These are phyloP conservation scores for Tragelaphus oryx DNA, from an alignment of 2,797 vertebrate species.

Conservation along the genomic window DNA sequence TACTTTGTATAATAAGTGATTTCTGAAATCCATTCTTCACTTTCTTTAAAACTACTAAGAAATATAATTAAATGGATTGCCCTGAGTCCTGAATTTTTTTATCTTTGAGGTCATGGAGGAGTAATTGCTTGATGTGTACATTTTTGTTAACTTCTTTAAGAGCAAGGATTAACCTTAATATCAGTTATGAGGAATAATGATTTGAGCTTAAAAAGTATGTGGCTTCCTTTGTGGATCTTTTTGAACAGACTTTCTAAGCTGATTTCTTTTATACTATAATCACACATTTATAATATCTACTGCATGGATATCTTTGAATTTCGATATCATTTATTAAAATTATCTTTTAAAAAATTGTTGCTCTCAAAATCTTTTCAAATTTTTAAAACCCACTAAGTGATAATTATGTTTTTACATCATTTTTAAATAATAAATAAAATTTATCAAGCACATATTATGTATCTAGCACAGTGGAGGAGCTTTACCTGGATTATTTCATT, in stretches of 20 bases:
- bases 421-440: background rate
- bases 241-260: background rate
- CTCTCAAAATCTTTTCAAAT: background rate
- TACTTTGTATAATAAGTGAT: background rate
- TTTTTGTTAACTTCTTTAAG: background rate
- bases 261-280: background rate
- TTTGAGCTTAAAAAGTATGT: background rate
- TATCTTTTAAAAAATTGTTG: background rate
- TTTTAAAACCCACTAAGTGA: background rate
- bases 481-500: background rate
- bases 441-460: background rate
- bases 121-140: background rate
- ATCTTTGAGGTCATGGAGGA: background rate
- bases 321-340: background rate
- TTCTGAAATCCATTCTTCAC: background rate
- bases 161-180: background rate
- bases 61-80: slow-evolving; percentile 1
- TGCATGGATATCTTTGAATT: background rate
- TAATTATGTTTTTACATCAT: background rate
- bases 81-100: background rate
- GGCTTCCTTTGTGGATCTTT: background rate
- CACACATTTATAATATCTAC: background rate
- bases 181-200: background rate
- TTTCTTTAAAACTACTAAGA: slow-evolving; percentile 14
- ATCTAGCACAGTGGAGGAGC: background rate